Evolutionary conservation across 2,888 invertebrate species (phyloP).

Genomic region (Tiphia femorata): DNA sequence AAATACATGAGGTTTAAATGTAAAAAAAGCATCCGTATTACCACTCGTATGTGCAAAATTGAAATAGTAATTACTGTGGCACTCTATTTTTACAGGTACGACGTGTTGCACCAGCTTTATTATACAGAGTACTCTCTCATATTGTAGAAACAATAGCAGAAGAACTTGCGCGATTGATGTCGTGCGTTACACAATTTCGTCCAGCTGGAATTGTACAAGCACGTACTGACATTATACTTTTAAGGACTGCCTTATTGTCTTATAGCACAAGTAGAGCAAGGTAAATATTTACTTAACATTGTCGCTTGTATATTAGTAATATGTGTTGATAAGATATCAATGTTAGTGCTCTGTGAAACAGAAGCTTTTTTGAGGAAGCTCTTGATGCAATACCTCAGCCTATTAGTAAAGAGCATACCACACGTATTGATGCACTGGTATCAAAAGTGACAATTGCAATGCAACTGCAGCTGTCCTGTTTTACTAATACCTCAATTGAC

Average conservation of each 20-base stretch:
- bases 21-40: too few relatives aligned
- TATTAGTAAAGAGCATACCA: slow-evolving; percentile 72
- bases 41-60: too few relatives aligned
- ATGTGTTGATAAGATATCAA: not conserved
- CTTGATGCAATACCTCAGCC: slow-evolving; percentile 81
- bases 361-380: slow-evolving; percentile 80
- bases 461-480: slow-evolving; percentile 63
- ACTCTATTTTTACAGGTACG: slow-evolving; percentile 74
- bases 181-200: slow-evolving; percentile 80
- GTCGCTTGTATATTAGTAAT: too few relatives aligned
- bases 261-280: slow-evolving; percentile 78
- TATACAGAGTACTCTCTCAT: slow-evolving; percentile 79
- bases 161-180: slow-evolving; percentile 89
- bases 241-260: slow-evolving; percentile 76
- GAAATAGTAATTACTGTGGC: not conserved
- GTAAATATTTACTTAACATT: slow-evolving; percentile 69
- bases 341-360: slow-evolving; percentile 3
- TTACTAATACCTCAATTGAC: slow-evolving; percentile 38
- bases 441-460: slow-evolving; percentile 59
- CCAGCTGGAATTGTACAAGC: slow-evolving; percentile 83
- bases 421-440: slow-evolving; percentile 58
- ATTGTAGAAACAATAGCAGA: slow-evolving; percentile 94
- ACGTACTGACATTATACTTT: slow-evolving; percentile 79
- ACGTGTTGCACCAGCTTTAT: slow-evolving; percentile 82
- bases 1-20: not conserved